Conservation (phyloP, 2,113 vertebrate species). For the Melanostigma gelatinosum region DNA sequence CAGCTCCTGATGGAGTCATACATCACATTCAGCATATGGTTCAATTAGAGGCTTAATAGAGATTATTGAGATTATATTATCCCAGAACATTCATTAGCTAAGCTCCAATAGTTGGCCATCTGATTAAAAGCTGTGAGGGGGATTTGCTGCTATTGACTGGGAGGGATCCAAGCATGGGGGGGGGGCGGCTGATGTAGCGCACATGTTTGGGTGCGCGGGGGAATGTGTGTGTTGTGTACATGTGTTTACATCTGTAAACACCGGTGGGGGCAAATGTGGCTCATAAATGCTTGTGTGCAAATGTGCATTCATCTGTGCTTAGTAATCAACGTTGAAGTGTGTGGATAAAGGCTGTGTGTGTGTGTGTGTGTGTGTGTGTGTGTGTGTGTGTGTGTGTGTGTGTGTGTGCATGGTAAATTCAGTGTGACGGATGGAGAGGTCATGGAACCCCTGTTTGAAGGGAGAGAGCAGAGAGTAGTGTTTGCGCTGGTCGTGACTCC, state of each 20-base stretch:
- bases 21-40: constrained; percentile 74
- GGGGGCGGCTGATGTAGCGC: constrained; percentile 6
- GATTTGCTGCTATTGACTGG: constrained; percentile 69
- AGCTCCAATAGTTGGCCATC: constrained; percentile 72
- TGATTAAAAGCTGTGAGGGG: constrained; percentile 72
- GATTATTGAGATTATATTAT: constrained; percentile 80
- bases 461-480: constrained; percentile 21
- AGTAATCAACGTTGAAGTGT: background rate
- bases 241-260: constrained; percentile 15
- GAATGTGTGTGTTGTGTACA: constrained; percentile 7
- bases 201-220: constrained; percentile 15
- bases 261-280: background rate
- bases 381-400: background rate
- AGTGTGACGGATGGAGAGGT: constrained; percentile 26
- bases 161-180: constrained; percentile 61
- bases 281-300: background rate
- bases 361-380: background rate
- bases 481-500: background rate
- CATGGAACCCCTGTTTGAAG: constrained; percentile 16
- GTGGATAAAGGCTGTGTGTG: background rate
- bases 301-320: background rate
- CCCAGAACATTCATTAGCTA: constrained; percentile 78
- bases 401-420: background rate
- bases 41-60: constrained; percentile 76
- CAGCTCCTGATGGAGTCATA: constrained; percentile 71